Base-by-base conservation (phyloP, 1,140 invertebrate species). In the Akabosia matsudoensis region DNA sequence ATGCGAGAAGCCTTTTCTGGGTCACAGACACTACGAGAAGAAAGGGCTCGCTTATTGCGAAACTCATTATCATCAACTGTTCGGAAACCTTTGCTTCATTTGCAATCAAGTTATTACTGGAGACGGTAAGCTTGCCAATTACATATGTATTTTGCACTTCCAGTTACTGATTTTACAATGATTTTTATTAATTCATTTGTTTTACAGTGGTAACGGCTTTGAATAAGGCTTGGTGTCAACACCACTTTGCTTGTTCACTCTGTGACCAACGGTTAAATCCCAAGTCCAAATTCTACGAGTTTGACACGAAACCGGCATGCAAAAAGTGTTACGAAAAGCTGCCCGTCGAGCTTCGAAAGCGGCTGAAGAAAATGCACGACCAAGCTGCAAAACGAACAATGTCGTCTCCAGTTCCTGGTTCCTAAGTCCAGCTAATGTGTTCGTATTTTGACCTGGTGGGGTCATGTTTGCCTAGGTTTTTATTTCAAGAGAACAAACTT, bases 201-300 rank as follows among this genome's bases (percentile, higher is more conserved):
- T 76, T 88, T 88, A n/a, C 85, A 97, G 97, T 98, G 34, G 98
- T 99, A 85, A 97, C 94, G 78, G 97, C 97, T 51, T 86, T 99
- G 80, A 98, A 99, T 85, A 99, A 99, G 87, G 95, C 96, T n/a
- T 99, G 97, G 97, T 99, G 97, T 85, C 93, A 97, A 30, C 92
- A 98, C 85, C 98, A 99, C 85, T 99, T 99, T 86, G 93, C 96
- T n/a, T 99, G 98, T 85, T 93, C 95, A 22, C 90, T 97, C 76
- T 99, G 98, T 86, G 97, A 99, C 85, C 92, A 92, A 79, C 95
- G 97, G 85, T 94, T 99, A 91, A 97, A 93, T 84, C 95, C 98
- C 82, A 98, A 98, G 87, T 97, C 96, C 4, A 99, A 99, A 86
- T 99, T 99, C 86, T 99, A 97, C 85, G 97, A 99, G 86, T 96